phyloP scores from a whole-genome alignment of 2,888 invertebrate species.

The Himalopsyche anomala region DNA sequence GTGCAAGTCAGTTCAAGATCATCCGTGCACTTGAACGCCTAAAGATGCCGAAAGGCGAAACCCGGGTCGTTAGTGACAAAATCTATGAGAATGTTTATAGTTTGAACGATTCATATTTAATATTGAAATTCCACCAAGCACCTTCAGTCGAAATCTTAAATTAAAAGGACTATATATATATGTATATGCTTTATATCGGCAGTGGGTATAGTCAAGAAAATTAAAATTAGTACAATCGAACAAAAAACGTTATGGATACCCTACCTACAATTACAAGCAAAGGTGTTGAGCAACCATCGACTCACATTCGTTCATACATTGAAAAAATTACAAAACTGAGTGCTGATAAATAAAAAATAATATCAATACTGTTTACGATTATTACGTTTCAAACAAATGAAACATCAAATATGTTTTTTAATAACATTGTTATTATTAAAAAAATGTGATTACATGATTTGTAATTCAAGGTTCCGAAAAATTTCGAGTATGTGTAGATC shows the following conservation, averaged over 20 bases:
- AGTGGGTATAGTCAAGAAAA: too few species aligned
- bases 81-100: too few species aligned
- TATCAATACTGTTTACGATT: background rate
- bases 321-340: background rate
- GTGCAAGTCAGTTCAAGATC: too few species aligned
- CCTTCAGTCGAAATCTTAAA: too few species aligned
- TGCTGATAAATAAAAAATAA: background rate
- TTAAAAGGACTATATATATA: too few species aligned
- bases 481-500: too few species aligned
- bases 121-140: too few species aligned
- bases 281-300: background rate
- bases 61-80: too few species aligned
- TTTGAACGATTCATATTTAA: too few species aligned
- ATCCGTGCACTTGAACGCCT: too few species aligned
- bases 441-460: background rate
- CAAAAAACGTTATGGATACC: background rate
- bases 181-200: too few species aligned
- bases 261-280: background rate
- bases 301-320: constrained; percentile 6
- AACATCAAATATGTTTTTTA: background rate
- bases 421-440: background rate
- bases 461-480: background rate
- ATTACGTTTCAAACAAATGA: background rate
- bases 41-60: too few species aligned
- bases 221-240: background rate